Conservation (phyloP, 2,888 invertebrate species). For the Volucella bombylans region DNA sequence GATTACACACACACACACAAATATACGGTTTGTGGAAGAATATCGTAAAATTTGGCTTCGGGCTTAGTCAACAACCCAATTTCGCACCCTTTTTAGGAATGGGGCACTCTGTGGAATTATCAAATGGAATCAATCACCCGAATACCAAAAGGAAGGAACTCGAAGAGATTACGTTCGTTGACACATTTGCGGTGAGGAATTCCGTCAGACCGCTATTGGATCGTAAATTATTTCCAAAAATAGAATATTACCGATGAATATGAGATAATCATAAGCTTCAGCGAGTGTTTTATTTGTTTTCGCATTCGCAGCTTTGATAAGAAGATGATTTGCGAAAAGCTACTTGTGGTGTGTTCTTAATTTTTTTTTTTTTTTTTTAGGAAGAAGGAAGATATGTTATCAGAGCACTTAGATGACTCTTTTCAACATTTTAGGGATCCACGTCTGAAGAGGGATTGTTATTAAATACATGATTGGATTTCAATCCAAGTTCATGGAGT, state of each 20-base stretch:
- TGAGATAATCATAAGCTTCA: constrained; percentile 47
- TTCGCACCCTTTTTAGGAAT: not conserved
- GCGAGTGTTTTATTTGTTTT: constrained; percentile 50
- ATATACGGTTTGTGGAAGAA: constrained; percentile 2
- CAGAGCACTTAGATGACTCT: no score
- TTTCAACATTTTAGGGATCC: no score
- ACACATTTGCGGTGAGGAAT: constrained; percentile 52
- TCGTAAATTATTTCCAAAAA: constrained; percentile 63
- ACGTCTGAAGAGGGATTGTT: no score
- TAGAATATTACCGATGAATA: constrained; percentile 30
- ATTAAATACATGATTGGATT: no score
- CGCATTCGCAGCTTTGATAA: not conserved
- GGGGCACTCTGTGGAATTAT: constrained; percentile 51
- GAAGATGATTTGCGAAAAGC: constrained; percentile 12
- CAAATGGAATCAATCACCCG: constrained; percentile 66
- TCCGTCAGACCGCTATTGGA: constrained; percentile 52
- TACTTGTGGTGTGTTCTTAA: not conserved
- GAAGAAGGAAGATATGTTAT: no score
- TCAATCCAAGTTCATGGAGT: no score
- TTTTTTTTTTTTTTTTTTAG: not conserved
- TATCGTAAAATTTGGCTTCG: constrained; percentile 44
- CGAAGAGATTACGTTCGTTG: constrained; percentile 60
- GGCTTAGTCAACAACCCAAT: not conserved
- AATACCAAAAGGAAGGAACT: constrained; percentile 33
- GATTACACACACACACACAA: not conserved